Base-by-base conservation (phyloP, 2,888 invertebrate genomes). In the Trichopria drosophilae region DNA sequence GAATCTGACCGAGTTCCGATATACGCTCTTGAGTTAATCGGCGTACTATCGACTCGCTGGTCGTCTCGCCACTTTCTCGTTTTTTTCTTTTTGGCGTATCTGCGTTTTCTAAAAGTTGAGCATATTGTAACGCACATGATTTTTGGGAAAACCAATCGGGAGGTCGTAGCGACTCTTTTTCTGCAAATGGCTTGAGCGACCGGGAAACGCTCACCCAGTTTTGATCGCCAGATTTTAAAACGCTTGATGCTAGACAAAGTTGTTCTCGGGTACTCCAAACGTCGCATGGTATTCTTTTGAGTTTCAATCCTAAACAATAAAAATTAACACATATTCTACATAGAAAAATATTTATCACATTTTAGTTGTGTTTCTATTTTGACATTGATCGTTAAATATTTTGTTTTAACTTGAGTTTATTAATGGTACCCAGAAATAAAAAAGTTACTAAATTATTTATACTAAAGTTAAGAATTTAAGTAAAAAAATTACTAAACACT, bases 141-240 rank as follows among this genome's bases (percentile, higher is more conserved):
- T 88, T 90, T 69, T 91, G 92, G 0, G 92, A 92, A 70, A 93
- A 94, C 93, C 90, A 94, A 68, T 90, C 94, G 0, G 81, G 77
- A 0, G 87, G 90, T 50, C 90, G 79, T 7, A 62, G 37, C 1
- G 65, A 60, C 61, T 85, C 85, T 34, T 86, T 79, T 62, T 91
- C 90, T 10, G 85, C 85, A 60, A 88, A 85, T 10, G 88, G 83
- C 77, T 88, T 88, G 7, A 93, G 75, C 0, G 88, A 83, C 28
- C 91, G 79, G 37, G 90, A 90, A 1, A 93, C 92, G 1, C 91
- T 87, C 81, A 90, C 86, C 93, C 93, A 93, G 75, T 95, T 91
- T 72, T 92, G 92, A 72, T 93, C 93, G 0, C 93, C 93, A 66
- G 87, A 89, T 67, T 88, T 80, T 29, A 87, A 78, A 7, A 95